phyloP scores from a whole-genome alignment of 92 coral and sea anemone species.

The Ricordea florida region DNA sequence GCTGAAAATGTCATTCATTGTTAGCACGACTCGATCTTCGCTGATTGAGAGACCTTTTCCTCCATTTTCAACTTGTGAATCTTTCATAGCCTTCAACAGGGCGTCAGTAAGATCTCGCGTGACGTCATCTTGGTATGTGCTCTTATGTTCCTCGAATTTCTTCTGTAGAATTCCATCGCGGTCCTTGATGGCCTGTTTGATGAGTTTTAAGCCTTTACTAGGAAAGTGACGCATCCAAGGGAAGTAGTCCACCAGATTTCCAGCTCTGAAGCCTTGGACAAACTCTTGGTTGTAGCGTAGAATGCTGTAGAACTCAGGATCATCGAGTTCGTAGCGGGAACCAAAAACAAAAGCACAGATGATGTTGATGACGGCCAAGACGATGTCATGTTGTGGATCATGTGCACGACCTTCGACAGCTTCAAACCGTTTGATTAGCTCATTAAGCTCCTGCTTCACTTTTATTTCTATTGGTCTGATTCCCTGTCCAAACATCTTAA shows the following conservation, averaged over 20 bases:
- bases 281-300: constrained; percentile 78
- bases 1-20: constrained; percentile 85
- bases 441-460: constrained; percentile 79
- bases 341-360: constrained; percentile 95
- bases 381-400: constrained; percentile 73
- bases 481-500: constrained; percentile 87
- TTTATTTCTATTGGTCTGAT: constrained; percentile 77
- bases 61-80: constrained; percentile 48
- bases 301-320: constrained; percentile 85
- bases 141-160: constrained; percentile 83
- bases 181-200: constrained; percentile 79
- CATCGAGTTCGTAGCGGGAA: constrained; percentile 75
- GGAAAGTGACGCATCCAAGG: constrained; percentile 93
- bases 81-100: constrained; percentile 69
- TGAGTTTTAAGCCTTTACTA: constrained; percentile 65
- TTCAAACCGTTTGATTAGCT: constrained; percentile 71
- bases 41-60: constrained; percentile 52
- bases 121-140: constrained; percentile 78
- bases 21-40: constrained; percentile 86
- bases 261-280: constrained; percentile 90
- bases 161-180: constrained; percentile 81
- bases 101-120: constrained; percentile 99
- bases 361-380: constrained; percentile 85
- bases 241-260: constrained; percentile 87
- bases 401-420: constrained; percentile 67